phyloP scores from a whole-genome alignment of 2,888 invertebrate genomes.

The Xestobium rufovillosum region DNA sequence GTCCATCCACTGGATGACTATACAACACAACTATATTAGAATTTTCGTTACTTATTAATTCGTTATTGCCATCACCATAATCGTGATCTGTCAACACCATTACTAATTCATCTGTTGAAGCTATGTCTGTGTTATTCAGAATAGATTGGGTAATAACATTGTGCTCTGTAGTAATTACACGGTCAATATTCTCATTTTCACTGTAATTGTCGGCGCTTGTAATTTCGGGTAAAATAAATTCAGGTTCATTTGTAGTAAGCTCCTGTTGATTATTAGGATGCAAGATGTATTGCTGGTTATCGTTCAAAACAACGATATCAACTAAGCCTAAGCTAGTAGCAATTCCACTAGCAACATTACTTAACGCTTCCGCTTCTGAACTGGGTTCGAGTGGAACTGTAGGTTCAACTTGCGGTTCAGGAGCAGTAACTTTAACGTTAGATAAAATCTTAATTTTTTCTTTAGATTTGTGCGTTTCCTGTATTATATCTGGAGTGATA shows the following conservation, averaged over 20 bases:
- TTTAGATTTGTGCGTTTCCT: slow-evolving; percentile 37
- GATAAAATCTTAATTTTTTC: slow-evolving; percentile 48
- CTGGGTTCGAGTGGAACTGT: slow-evolving; percentile 41
- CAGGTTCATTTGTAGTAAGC: slow-evolving; percentile 26
- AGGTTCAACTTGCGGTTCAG: slow-evolving; percentile 16
- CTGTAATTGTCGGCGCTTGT: slow-evolving; percentile 29
- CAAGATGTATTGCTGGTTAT: slow-evolving; percentile 51
- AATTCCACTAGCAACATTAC: slow-evolving; percentile 50
- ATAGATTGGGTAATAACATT: slow-evolving; percentile 33
- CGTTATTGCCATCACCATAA: slow-evolving; percentile 48
- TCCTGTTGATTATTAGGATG: slow-evolving; percentile 31
- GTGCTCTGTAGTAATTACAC: slow-evolving; percentile 25
- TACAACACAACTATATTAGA: slow-evolving; percentile 59
- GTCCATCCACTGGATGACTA: slow-evolving; percentile 52
- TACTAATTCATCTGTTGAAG: slow-evolving; percentile 51
- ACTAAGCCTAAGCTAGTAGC: slow-evolving; percentile 50
- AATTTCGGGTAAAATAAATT: slow-evolving; percentile 42
- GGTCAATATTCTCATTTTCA: slow-evolving; percentile 34
- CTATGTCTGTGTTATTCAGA: slow-evolving; percentile 42
- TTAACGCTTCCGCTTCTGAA: slow-evolving; percentile 49
- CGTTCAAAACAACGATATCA: slow-evolving; percentile 52
- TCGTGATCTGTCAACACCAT: slow-evolving; percentile 57
- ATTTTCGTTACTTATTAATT: slow-evolving; percentile 46
- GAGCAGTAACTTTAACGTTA: slow-evolving; percentile 29
- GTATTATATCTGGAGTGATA: slow-evolving; percentile 25